Evolutionary conservation across 2,797 vertebrate genomes (phyloP).

Genomic region (Rhinatrema bivittatum): DNA sequence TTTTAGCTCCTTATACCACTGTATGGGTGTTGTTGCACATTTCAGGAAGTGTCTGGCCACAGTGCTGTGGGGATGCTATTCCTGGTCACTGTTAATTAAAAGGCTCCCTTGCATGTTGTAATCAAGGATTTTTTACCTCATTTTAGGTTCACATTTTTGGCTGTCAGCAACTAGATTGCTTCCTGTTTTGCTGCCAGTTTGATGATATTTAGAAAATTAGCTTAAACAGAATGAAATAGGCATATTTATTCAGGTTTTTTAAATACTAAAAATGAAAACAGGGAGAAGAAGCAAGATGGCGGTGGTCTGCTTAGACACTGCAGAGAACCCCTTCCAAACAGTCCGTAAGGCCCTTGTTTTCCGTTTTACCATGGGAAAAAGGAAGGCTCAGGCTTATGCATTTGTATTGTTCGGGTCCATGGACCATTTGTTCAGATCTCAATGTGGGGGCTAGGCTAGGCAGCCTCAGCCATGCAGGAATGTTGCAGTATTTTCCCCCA

Average conservation of each 20-base stretch:
- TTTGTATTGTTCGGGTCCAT: too few species aligned
- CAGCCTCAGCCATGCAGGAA: too few species aligned
- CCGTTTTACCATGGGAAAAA: too few species aligned
- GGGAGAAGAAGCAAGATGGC: background rate
- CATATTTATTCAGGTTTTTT: background rate
- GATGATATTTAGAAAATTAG: slow-evolving; percentile 8
- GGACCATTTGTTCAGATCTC: too few species aligned
- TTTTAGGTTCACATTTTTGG: slow-evolving; percentile 34
- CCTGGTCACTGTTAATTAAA: slow-evolving; percentile 60
- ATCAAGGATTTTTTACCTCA: slow-evolving; percentile 53
- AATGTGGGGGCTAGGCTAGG: too few species aligned
- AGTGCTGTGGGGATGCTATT: slow-evolving; percentile 39
- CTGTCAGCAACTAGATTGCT: slow-evolving; percentile 18
- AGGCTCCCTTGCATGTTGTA: slow-evolving; percentile 45
- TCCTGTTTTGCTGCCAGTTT: slow-evolving; percentile 22
- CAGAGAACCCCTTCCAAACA: background rate
- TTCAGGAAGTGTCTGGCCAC: slow-evolving; percentile 57
- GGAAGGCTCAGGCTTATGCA: too few species aligned
- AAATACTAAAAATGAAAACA: background rate
- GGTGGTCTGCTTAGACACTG: slow-evolving; percentile 5
- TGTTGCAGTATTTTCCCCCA: too few species aligned
- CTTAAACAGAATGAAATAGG: slow-evolving; percentile 14
- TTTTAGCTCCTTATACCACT: slow-evolving; percentile 49
- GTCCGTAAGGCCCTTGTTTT: too few species aligned
- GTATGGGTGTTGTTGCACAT: slow-evolving; percentile 50